phyloP scores from a whole-genome alignment of 2,113 vertebrate genomes.

The Grallaria varia region DNA sequence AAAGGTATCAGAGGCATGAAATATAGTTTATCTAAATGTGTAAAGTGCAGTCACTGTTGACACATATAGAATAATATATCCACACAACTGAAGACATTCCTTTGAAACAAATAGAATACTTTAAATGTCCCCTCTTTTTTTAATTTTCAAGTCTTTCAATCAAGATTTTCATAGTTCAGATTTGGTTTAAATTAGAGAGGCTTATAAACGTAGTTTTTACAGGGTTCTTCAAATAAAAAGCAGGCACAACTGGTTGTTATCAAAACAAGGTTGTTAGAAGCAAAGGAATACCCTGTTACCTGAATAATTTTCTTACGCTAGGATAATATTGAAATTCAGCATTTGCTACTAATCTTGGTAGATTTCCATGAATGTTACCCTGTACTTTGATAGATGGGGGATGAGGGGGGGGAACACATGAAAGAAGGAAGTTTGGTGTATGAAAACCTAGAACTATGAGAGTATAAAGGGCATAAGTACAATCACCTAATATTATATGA shows the following conservation, averaged over 20 bases:
- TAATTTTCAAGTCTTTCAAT: slow-evolving; percentile 32
- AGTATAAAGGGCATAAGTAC: slow-evolving; percentile 61
- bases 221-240: slow-evolving; percentile 66
- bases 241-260: slow-evolving; percentile 76
- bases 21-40: slow-evolving; percentile 23
- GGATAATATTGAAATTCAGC: slow-evolving; percentile 49
- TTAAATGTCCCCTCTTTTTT: background rate
- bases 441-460: slow-evolving; percentile 30
- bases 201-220: slow-evolving; percentile 48
- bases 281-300: slow-evolving; percentile 74
- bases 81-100: slow-evolving; percentile 37
- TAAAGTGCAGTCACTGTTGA: slow-evolving; percentile 52
- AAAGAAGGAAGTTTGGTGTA: background rate
- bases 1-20: slow-evolving; percentile 42
- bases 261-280: slow-evolving; percentile 60
- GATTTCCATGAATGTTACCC: slow-evolving; percentile 54
- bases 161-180: slow-evolving; percentile 16
- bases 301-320: slow-evolving; percentile 53
- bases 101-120: slow-evolving; percentile 27
- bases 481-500: slow-evolving; percentile 53
- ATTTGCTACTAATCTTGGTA: slow-evolving; percentile 45
- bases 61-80: slow-evolving; percentile 20
- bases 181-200: slow-evolving; percentile 53
- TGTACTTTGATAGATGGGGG: slow-evolving; percentile 52
- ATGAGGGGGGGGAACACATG: background rate